Conservation (phyloP, 2,888 invertebrate species). For the Melangyna quadrimaculata region DNA sequence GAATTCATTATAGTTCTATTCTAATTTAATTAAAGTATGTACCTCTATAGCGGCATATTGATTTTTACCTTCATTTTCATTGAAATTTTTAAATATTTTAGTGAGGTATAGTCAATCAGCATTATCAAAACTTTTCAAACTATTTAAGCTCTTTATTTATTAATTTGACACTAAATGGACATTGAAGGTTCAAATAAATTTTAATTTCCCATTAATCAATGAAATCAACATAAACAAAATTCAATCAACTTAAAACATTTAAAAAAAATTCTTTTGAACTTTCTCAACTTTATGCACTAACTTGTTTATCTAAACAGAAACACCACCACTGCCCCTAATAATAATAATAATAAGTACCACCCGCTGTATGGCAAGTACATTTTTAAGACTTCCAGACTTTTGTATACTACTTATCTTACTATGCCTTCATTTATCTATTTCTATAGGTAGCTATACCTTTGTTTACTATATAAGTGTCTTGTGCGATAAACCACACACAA, state of each 20-base stretch:
- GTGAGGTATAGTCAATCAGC: not conserved
- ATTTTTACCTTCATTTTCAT: not conserved
- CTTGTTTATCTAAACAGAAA: not conserved
- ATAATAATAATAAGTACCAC: not conserved
- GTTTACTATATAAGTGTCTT: not conserved
- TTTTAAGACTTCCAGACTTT: slow-evolving; percentile 10
- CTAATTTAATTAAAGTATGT: not conserved
- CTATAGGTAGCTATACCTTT: not conserved
- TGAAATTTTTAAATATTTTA: not conserved
- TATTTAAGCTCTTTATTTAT: not conserved
- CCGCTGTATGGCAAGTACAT: slow-evolving; percentile 14
- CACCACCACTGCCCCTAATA: not conserved
- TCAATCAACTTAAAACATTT: not conserved
- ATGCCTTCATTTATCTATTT: not conserved
- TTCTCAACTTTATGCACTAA: not conserved
- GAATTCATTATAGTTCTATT: not conserved
- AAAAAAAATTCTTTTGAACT: slow-evolving; percentile 9
- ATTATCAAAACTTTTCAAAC: not conserved
- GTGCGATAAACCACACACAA: not conserved
- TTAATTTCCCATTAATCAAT: not conserved
- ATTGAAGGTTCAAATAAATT: not conserved
- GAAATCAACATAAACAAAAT: not conserved
- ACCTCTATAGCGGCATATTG: not conserved
- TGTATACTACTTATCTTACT: not conserved
- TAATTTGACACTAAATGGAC: not conserved